Conservation (phyloP, 2,888 invertebrate species). For the Lepidocyrtinus sp. region DNA sequence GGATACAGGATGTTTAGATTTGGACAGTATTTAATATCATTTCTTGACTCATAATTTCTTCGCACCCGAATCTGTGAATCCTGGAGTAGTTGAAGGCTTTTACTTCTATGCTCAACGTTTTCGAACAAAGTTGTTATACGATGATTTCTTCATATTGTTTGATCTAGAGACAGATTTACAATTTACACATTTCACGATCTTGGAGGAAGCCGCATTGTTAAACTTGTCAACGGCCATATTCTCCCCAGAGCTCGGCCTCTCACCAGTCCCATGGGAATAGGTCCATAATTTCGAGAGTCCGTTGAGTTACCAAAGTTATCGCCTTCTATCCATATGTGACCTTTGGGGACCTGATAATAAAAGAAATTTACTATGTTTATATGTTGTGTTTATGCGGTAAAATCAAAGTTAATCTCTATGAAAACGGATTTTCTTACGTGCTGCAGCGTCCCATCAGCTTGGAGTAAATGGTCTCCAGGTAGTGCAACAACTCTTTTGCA, state of each 20-base stretch:
- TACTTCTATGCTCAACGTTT: too few relatives aligned
- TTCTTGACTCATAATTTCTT: too few relatives aligned
- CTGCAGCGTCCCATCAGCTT: constrained; percentile 66
- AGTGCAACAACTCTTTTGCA: constrained; percentile 85
- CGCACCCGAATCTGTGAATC: too few relatives aligned
- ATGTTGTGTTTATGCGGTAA: neutral
- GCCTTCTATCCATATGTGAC: constrained; percentile 94
- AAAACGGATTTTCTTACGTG: constrained; percentile 69
- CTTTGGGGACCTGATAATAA: constrained; percentile 78
- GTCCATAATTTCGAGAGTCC: constrained; percentile 90
- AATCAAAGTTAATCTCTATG: neutral
- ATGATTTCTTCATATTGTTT: too few relatives aligned
- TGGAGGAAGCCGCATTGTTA: constrained; percentile 32
- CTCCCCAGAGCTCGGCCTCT: constrained; percentile 86
- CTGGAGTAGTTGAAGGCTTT: too few relatives aligned
- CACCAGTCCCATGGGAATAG: constrained; percentile 89
- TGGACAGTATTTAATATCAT: too few relatives aligned
- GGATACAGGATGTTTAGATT: too few relatives aligned
- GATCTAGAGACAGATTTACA: too few relatives aligned
- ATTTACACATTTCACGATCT: too few relatives aligned
- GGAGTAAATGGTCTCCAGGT: constrained; percentile 81
- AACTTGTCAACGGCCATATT: constrained; percentile 79
- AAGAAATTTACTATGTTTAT: neutral
- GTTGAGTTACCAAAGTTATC: constrained; percentile 89
- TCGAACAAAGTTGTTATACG: too few relatives aligned